Base-by-base conservation (phyloP, 2,888 invertebrate species). In the Oligia latruncula region DNA sequence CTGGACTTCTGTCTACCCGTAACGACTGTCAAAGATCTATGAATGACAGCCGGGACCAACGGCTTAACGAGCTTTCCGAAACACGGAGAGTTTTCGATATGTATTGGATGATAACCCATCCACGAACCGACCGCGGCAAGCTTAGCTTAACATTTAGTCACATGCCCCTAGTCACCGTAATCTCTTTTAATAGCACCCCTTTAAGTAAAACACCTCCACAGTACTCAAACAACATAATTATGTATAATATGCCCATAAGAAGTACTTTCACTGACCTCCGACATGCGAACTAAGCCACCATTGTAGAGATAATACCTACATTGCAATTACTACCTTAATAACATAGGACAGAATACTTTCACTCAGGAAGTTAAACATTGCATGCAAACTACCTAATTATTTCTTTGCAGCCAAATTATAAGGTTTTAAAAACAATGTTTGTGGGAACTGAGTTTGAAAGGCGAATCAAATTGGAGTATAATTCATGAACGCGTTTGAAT, bases 261-360 rank as follows among this genome's bases (percentile, higher is more conserved):
- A 49, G n/a, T 35, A 86, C 86, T 86, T 86, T 86, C 88, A 23
- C 85, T 67, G 76, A 87, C 77, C 85, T 55, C 68, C 58, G 87
- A 84, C 85, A 74, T 79, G 86, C 35, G 85, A 87, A 85, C 76
- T 72, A 62, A 75, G n/a, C 74, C 71, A 3, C 78, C 55, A 81
- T 82, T 87, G 82, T 82, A 62, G 4, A 6, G 6, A 52, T 68
- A 43, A 40, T 58, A 65, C 8, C 46, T 64, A 49, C 58, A 55
- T 67, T 40, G 77, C 62, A 82, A 86, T 84, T 82, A 77, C 82
- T 9, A 29, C 29, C 60, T 49, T 86, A 77, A 78, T 78, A 77
- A 77, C 74, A 64, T 52, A 52, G 52, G 13, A n/a, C 17, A 60
- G 58, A 71, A 23, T 40, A 82, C 84, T 86, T 84, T 84, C 84